Percentiles rank a stretch among this genome's conserved stretches.
These are phyloP conservation scores for Cavia porcellus DNA, from an alignment of 2,113 vertebrate genomes.

Conservation along the genomic window DNA sequence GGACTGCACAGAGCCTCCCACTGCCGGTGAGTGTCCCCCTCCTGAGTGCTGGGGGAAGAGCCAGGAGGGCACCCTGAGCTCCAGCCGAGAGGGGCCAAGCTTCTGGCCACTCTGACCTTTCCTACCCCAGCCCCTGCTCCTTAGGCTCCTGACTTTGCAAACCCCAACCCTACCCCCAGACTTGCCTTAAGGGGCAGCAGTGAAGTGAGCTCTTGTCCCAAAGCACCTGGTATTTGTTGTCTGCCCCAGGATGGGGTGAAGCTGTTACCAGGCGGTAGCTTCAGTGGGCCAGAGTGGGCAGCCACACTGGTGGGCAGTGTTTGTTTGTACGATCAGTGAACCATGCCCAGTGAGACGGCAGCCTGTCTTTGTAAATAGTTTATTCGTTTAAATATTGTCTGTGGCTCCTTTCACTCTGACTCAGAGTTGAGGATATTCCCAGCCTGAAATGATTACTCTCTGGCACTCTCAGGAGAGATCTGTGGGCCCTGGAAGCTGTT, in stretches of 20 bases:
- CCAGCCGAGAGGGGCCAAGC: not conserved
- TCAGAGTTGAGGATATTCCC: not conserved
- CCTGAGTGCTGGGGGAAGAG: not conserved
- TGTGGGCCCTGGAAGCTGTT: not conserved
- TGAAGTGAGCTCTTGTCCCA: not conserved
- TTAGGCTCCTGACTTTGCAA: not conserved
- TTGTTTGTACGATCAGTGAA: not conserved
- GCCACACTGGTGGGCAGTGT: not conserved
- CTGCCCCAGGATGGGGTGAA: not conserved
- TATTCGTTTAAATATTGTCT: not conserved
- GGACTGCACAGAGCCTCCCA: not conserved
- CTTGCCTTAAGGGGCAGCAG: not conserved
- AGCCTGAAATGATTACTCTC: not conserved
- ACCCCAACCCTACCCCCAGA: not conserved
- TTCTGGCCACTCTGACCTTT: not conserved
- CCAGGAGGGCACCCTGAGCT: not conserved
- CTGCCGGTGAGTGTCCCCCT: constrained; percentile 69
- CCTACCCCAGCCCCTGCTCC: not conserved
- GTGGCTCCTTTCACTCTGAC: not conserved
- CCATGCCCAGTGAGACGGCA: not conserved
- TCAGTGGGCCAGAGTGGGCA: not conserved
- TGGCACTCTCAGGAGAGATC: constrained; percentile 34
- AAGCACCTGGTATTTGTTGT: not conserved
- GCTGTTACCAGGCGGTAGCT: not conserved
- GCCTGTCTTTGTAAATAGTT: not conserved